Percentiles rank a stretch among this genome's conserved stretches.
These are phyloP conservation scores for Crypturellus undulatus DNA, from an alignment of 2,113 vertebrate species.

Conservation along the genomic window DNA sequence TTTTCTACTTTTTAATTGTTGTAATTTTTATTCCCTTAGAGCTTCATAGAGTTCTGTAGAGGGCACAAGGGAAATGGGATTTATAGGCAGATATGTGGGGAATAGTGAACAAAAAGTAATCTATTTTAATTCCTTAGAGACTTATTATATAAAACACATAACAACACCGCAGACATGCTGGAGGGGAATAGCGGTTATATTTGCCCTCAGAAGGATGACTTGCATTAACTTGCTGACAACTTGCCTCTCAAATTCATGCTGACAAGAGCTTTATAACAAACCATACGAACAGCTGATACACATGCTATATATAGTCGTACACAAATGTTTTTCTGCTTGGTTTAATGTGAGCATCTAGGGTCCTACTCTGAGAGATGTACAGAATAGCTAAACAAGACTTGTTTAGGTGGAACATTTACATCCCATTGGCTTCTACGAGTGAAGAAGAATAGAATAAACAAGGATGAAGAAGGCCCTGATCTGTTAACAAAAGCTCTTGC, in stretches of 20 bases:
- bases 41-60: not conserved
- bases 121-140: not conserved
- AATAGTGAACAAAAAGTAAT: not conserved
- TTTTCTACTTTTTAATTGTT: not conserved
- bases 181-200: not conserved
- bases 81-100: not conserved
- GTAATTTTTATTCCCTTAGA: not conserved
- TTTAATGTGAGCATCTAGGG: not conserved
- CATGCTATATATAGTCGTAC: not conserved
- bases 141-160: not conserved
- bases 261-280: not conserved
- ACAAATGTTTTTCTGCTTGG: not conserved
- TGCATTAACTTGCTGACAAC: not conserved
- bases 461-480: rapidly evolving
- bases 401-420: not conserved
- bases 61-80: not conserved
- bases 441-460: not conserved
- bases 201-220: not conserved
- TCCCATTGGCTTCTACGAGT: not conserved
- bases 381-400: not conserved
- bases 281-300: rapidly evolving
- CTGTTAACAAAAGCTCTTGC: not conserved
- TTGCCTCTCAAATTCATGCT: not conserved
- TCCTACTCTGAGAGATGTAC: not conserved
- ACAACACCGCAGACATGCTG: not conserved